Percentiles rank a stretch among this genome's conserved stretches.
phyloP scores from a whole-genome alignment of 2,797 vertebrate species.

The Toxotes lorentzi region DNA sequence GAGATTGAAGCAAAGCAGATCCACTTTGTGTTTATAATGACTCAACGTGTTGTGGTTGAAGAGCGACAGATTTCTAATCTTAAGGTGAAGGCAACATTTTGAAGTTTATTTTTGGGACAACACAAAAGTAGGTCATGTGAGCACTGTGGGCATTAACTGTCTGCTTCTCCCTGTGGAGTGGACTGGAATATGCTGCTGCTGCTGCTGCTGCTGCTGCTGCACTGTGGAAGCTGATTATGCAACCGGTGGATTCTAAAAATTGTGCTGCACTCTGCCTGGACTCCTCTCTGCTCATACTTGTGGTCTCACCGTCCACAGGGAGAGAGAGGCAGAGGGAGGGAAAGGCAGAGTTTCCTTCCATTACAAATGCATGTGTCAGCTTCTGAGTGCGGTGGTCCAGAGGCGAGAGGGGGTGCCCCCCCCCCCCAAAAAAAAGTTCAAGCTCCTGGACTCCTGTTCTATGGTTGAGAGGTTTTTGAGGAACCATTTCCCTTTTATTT shows the following conservation, averaged over 20 bases:
- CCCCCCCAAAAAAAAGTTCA: not conserved
- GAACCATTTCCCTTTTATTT: not conserved
- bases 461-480: not conserved
- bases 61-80: not conserved
- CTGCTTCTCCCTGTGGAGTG: conserved; percentile 35
- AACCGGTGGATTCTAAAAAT: conserved; percentile 72
- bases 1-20: conserved; percentile 33
- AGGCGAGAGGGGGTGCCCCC: conserved; percentile 30
- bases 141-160: conserved; percentile 4
- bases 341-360: conserved; percentile 72
- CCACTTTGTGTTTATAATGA: conserved; percentile 13
- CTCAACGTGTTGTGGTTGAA: not conserved
- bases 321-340: conserved; percentile 21
- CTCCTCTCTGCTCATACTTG: conserved; percentile 72
- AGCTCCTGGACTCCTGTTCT: conserved; percentile 2
- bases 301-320: conserved; percentile 69
- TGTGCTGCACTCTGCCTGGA: conserved; percentile 75
- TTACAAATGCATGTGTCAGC: conserved; percentile 75
- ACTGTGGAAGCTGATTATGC: conserved; percentile 75
- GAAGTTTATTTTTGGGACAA: not conserved
- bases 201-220: conserved; percentile 48
- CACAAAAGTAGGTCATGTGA: conserved; percentile 50
- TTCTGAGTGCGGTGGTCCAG: conserved; percentile 57
- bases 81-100: not conserved
- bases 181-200: conserved; percentile 50